Evolutionary conservation across 2,113 vertebrate genomes (phyloP).

Genomic region (Oceanodroma tethys): DNA sequence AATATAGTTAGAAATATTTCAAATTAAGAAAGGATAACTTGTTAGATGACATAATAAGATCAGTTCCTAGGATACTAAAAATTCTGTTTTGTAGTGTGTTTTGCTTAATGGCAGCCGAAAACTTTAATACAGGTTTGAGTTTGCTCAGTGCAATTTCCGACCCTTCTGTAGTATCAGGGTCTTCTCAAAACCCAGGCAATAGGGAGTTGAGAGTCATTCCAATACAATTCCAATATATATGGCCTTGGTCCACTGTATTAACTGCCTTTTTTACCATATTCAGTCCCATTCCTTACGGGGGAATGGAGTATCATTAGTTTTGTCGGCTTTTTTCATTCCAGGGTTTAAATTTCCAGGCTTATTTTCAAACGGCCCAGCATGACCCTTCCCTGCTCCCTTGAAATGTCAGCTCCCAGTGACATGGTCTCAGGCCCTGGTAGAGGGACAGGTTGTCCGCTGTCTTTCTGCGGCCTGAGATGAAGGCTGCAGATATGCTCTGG

Average conservation of each 20-base stretch:
- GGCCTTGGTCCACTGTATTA: neutral
- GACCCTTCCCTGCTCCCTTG: neutral
- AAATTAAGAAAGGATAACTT: neutral
- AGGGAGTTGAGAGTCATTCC: neutral
- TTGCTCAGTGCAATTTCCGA: neutral
- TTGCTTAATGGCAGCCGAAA: neutral
- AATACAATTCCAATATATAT: neutral
- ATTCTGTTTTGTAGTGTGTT: neutral
- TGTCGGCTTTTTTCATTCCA: neutral
- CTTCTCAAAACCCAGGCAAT: neutral
- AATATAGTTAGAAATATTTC: neutral
- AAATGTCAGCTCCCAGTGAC: neutral
- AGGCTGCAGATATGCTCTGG: neutral
- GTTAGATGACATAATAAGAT: neutral
- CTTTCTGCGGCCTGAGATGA: neutral
- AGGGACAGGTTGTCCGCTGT: neutral
- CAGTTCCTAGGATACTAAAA: neutral
- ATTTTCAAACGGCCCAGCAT: neutral
- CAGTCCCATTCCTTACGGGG: neutral
- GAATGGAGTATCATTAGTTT: fast-evolving
- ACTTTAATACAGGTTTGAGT: neutral
- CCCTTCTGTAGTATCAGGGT: neutral
- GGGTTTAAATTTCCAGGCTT: neutral
- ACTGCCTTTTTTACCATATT: neutral
- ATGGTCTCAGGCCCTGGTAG: neutral